These are phyloP conservation scores for Branchipolynoe longqiensis DNA, from an alignment of 2,888 invertebrate genomes.

Conservation along the genomic window DNA sequence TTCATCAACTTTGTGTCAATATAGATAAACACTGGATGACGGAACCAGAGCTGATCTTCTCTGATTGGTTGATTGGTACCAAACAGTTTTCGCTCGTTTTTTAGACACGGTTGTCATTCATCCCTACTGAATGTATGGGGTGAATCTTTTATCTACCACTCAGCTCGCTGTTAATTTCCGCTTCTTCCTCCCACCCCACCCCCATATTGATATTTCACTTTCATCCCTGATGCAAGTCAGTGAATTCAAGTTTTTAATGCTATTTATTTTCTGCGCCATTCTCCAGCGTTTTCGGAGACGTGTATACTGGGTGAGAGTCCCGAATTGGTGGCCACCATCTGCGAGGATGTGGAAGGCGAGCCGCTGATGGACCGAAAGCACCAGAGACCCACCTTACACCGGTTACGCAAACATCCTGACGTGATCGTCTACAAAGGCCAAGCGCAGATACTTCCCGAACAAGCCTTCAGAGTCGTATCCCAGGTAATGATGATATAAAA, in stretches of 20 bases:
- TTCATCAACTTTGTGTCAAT: too few relatives aligned
- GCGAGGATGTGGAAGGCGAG: not conserved
- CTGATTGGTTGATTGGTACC: too few relatives aligned
- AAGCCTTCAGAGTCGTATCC: not conserved
- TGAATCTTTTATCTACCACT: too few relatives aligned
- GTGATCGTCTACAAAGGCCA: slow-evolving; percentile 23
- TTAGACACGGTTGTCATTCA: too few relatives aligned
- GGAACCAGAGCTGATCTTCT: too few relatives aligned
- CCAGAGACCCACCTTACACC: not conserved
- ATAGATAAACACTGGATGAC: too few relatives aligned
- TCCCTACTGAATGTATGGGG: too few relatives aligned
- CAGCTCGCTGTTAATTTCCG: too few relatives aligned
- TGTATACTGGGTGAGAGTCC: not conserved
- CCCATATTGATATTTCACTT: not conserved
- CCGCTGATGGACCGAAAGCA: not conserved
- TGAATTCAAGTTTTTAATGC: too few relatives aligned
- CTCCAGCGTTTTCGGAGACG: slow-evolving; percentile 18
- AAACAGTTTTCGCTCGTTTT: too few relatives aligned
- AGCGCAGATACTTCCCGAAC: slow-evolving; percentile 21
- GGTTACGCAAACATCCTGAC: slow-evolving; percentile 17
- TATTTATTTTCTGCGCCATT: not conserved
- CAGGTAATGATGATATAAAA: too few relatives aligned
- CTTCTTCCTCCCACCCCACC: not conserved
- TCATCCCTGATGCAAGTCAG: not conserved
- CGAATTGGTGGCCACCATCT: slow-evolving; percentile 4